Base-by-base conservation (phyloP, 2,113 vertebrate species). In the Pedetes capensis region DNA sequence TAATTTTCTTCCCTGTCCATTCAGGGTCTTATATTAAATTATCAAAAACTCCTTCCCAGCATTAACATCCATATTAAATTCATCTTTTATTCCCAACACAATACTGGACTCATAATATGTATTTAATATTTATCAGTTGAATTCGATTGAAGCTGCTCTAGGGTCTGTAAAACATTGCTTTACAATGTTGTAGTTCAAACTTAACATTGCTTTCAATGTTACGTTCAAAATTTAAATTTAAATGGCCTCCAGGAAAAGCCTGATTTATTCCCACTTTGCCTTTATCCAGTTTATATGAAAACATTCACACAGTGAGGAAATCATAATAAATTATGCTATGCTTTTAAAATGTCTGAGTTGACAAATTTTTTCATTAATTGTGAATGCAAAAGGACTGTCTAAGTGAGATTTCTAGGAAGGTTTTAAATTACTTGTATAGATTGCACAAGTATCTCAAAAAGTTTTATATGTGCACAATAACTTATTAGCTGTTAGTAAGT, bases 141-240 rank as follows among this genome's bases (percentile, higher is more conserved):
- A 87, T 59, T 92, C 87, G 78, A 78, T 2, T 74, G 29, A 88
- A 85, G 39, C 92, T 92, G n/a, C 34, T 25, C 61, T 39, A 78
- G 63, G 55, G 5, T 89, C 47, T 83, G 68, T 96, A 90, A 68
- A 82, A 88, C 16, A 85, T 68, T 87, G 47, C 12, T 78, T 92
- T 64, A 96, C 17, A 85, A n/a, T 57, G 27, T 83, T 87, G 92
- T 72, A 57, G 34, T 87, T 96, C 72, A 95, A 97, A 90, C 23
- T 12, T 74, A 72, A 83, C 18, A 75, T 59, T 82, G n/a, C 29
- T 92, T 96, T 93, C 49, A 6, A 72, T 87, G 68, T 61, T 87
- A 76, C 68, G 23, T 93, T 94, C 91, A 89, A 91, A 93, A 96
- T 71, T 85, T 82, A 95, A 91, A 78, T 89, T 47, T 75, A 92